Evolutionary conservation across 2,797 vertebrate species (phyloP).

Genomic region (Gambelia wislizenii): DNA sequence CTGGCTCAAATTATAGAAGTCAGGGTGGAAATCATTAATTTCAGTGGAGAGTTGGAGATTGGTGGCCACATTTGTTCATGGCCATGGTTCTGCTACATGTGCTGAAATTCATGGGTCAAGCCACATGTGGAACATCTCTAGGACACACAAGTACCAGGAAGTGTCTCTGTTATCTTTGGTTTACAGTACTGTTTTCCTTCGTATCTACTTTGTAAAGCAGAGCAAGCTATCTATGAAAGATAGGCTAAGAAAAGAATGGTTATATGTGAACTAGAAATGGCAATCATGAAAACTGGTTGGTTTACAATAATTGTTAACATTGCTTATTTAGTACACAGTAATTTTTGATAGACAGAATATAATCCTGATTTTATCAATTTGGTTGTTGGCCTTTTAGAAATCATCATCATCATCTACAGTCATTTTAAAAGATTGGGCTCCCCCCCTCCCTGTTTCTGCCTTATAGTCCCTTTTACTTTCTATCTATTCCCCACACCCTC

Average conservation of each 20-base stretch:
- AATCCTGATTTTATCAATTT: not conserved
- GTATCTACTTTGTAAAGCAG: not conserved
- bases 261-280: conserved; percentile 1
- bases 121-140: not conserved
- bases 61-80: not conserved
- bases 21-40: not conserved
- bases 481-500: not conserved
- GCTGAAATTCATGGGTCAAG: not conserved
- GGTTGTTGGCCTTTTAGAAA: not conserved
- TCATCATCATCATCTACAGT: too few species aligned
- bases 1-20: not conserved
- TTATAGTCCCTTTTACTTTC: not conserved
- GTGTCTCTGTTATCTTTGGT: not conserved
- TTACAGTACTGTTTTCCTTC: not conserved
- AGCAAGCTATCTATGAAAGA: not conserved
- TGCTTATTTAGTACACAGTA: not conserved
- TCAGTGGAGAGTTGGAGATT: not conserved
- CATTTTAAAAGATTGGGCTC: not conserved
- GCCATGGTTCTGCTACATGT: not conserved
- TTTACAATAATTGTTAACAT: conserved; percentile 9
- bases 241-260: not conserved
- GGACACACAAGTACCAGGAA: not conserved
- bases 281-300: not conserved
- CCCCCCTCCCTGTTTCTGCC: not conserved
- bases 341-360: not conserved